These are phyloP conservation scores for Siniperca chuatsi DNA, from an alignment of 2,113 vertebrate species.

Conservation along the genomic window DNA sequence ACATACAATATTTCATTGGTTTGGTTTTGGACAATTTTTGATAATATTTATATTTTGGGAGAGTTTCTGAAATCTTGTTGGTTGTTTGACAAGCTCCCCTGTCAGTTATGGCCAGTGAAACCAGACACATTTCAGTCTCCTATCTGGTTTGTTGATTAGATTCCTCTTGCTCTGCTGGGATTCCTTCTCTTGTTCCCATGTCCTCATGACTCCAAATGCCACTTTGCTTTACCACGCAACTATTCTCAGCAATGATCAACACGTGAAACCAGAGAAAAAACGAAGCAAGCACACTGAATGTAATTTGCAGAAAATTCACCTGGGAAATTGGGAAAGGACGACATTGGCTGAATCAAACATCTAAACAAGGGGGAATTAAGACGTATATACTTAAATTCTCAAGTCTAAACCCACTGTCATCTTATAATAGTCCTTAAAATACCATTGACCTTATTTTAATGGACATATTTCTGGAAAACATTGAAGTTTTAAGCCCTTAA, in stretches of 20 bases:
- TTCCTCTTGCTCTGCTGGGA: slow-evolving; percentile 12
- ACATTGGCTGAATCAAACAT: slow-evolving; percentile 30
- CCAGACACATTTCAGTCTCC: neutral
- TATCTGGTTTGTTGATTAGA: slow-evolving; percentile 8
- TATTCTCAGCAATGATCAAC: neutral
- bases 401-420: slow-evolving; percentile 50
- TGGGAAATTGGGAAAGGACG: slow-evolving; percentile 1
- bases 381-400: slow-evolving; percentile 37
- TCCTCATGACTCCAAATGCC: slow-evolving; percentile 14
- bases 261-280: neutral
- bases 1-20: too few species aligned
- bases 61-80: neutral
- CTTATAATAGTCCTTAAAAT: slow-evolving; percentile 62
- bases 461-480: slow-evolving; percentile 58
- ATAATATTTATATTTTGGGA: neutral
- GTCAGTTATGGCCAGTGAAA: slow-evolving; percentile 4
- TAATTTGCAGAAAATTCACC: slow-evolving; percentile 25
- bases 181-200: slow-evolving; percentile 23
- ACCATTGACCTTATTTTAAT: slow-evolving; percentile 62
- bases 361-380: slow-evolving; percentile 45
- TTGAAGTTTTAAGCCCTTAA: slow-evolving; percentile 63
- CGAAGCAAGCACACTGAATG: neutral
- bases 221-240: neutral
- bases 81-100: neutral
- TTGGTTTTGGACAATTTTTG: neutral